Base-by-base conservation (phyloP, 2,797 vertebrate genomes). In the Pagetopsis macropterus region DNA sequence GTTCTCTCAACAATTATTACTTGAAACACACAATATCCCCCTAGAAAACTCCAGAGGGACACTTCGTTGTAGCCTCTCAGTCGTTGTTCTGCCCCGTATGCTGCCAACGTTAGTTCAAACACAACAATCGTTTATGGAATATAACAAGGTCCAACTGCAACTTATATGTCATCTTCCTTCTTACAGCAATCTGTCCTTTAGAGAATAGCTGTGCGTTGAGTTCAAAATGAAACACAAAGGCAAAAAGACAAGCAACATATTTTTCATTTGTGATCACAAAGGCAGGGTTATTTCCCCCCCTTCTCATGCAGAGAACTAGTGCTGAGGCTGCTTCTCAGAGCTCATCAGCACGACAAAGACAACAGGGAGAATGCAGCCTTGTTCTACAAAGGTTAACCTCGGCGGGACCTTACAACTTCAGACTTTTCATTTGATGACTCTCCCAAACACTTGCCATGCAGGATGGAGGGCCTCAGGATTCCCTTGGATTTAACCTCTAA, bases 371-470 rank as follows among this genome's bases (percentile, higher is more conserved):
- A 94, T 78, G 90, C 89, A 82, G 89, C 78, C 78, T 87, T 76
- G 83, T 91, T 91, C 89, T 84, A 81, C 80, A 93, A 92, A 93
- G 95, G 94, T 95, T 93, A 93, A 91, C 88, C 90, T 92, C 88
- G 62, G 78, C 70, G 84, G 87, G 90, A 90, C 91, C 90, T 83
- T 87, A 92, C 91, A 94, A 91, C 92, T 93, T 91, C 92, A 93
- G 84, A 85, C 81, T 77, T 84, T 90, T 91, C 87, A 92, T 92
- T 91, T 92, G 91, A 84, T 77, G 88, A 85, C 85, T 82, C 77
- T 75, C 75, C 78, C 86, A 86, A 92, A 91, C 82, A 88, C 85
- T 87, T 78, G 72, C 79, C 72, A 81, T 76, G 73, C 83, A 89
- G 78, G 72, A 79, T 5, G 4, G 43, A 81, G 88, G 76, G 76